Evolutionary conservation across 1,140 invertebrate genomes (phyloP), one percentile per base, ranked within the genome.

Genomic region (Phthorimaea operculella): DNA sequence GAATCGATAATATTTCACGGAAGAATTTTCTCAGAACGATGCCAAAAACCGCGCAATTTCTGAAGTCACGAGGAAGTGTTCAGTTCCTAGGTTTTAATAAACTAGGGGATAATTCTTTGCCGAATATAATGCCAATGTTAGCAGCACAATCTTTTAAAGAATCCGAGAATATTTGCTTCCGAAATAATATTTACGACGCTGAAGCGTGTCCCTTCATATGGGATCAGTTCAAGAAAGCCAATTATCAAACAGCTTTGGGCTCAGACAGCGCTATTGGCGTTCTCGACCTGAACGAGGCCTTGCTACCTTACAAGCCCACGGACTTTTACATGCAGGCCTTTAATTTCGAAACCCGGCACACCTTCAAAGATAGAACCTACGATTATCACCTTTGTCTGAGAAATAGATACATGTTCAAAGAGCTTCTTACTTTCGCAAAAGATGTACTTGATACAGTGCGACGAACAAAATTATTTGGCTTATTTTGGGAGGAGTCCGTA

Each of bases 321-420:
- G 92, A 96, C 68, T 94, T 92, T 66, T 95, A 94, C 66, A 81
- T 91, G n/a, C 78, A 92, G 15, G 90, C 92, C 0, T 93, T 92
- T 70, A 88, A 92, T 54, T 59, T 52, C 16, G 57, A 89, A n/a
- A 87, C 88, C 1, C 88, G 0, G 88, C 90, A 57, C 64, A 86
- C 44, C 78, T 89, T 5, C 88, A 72, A 79, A 16, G 77, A 83
- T 17, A 78, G 81, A 52, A 62, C 78, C 9, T 80, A 87, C 52
- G 86, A 87, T 54, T 75, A 82, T 0, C 76, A 87, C 14, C 84
- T 88, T 16, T 91, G 90, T 59, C 75, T 88, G 1, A 88, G 89
- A 6, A 82, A 87, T 60, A 86, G 67, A 60, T 79, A 59, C 74
- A 76, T 55, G 62, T 88, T 73, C 73, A 87, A 70, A 70, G 79